phyloP scores from a whole-genome alignment of 2,888 invertebrate genomes.

The Conchocele bisecta region DNA sequence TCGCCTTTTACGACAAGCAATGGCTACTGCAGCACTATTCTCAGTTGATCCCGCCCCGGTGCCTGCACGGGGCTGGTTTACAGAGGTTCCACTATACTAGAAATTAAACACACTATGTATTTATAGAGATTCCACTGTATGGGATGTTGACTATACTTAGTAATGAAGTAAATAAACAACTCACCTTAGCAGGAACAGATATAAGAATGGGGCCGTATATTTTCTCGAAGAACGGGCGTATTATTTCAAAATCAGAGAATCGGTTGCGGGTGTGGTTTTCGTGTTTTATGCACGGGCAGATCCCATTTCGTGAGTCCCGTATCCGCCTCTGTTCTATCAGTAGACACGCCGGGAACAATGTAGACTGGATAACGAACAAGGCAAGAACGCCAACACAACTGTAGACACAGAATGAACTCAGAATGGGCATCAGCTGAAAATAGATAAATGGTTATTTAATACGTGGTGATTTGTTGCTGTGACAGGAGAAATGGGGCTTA shows the following conservation, averaged over 20 bases:
- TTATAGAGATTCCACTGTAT: no score
- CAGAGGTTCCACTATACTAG: no score
- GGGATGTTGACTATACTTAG: no score
- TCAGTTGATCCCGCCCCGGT: no score
- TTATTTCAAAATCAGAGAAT: not conserved
- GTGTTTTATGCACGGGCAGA: constrained; percentile 86
- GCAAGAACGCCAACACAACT: constrained; percentile 90
- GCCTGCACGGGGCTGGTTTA: no score
- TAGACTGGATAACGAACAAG: constrained; percentile 87
- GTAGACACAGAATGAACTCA: constrained; percentile 91
- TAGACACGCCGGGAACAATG: constrained; percentile 91
- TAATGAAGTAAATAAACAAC: no score
- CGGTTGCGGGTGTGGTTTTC: constrained; percentile 83
- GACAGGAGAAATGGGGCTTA: no score
- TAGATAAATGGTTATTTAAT: not conserved
- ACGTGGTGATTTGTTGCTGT: not conserved
- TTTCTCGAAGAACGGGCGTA: constrained; percentile 9
- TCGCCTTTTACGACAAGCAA: no score
- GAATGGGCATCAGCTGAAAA: constrained; percentile 86
- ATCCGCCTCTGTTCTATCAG: constrained; percentile 86
- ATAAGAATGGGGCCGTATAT: not conserved
- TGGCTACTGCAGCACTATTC: no score
- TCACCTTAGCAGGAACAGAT: constrained; percentile 7
- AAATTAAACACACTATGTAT: no score
- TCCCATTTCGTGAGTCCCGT: constrained; percentile 37